Evolutionary conservation across 1,140 invertebrate genomes (phyloP).

Genomic region (Drosophila athabasca): DNA sequence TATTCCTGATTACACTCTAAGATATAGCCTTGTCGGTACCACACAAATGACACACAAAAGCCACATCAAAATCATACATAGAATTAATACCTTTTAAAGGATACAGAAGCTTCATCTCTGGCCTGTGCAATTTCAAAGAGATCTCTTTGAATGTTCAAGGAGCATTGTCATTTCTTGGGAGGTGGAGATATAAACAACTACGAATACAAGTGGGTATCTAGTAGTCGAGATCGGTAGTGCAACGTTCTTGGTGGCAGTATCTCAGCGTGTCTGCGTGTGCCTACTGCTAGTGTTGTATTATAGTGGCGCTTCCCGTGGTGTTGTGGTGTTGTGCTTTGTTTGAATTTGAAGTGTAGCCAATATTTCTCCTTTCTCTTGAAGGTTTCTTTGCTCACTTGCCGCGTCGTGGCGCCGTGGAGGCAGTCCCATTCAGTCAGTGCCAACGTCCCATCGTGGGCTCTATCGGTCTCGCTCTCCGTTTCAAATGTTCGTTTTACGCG

Average conservation of each 20-base stretch:
- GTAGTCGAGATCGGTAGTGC: no score
- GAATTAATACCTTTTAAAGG: no score
- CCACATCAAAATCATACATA: no score
- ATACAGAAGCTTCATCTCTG: no score
- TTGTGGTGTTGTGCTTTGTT: slow-evolving; percentile 18
- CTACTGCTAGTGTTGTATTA: slow-evolving; percentile 7
- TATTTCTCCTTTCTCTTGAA: slow-evolving; percentile 49
- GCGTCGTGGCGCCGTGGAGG: slow-evolving; percentile 21
- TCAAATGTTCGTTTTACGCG: slow-evolving; percentile 40
- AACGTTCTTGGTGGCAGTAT: background rate
- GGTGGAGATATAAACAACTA: no score
- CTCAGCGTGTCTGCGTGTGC: slow-evolving; percentile 40
- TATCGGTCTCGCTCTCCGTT: slow-evolving; percentile 18
- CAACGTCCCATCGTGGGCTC: slow-evolving; percentile 28
- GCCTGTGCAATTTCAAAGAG: no score
- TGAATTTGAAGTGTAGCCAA: slow-evolving; percentile 49
- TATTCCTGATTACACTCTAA: background rate
- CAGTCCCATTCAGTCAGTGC: slow-evolving; percentile 51
- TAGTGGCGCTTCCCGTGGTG: slow-evolving; percentile 14
- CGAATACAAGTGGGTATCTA: background rate
- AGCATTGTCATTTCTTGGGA: no score
- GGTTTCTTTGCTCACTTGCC: slow-evolving; percentile 47
- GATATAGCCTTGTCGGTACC: no score
- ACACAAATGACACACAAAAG: no score
- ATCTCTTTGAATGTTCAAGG: no score